Conservation (phyloP, 2,888 invertebrate species). For the Erebia epiphron region DNA sequence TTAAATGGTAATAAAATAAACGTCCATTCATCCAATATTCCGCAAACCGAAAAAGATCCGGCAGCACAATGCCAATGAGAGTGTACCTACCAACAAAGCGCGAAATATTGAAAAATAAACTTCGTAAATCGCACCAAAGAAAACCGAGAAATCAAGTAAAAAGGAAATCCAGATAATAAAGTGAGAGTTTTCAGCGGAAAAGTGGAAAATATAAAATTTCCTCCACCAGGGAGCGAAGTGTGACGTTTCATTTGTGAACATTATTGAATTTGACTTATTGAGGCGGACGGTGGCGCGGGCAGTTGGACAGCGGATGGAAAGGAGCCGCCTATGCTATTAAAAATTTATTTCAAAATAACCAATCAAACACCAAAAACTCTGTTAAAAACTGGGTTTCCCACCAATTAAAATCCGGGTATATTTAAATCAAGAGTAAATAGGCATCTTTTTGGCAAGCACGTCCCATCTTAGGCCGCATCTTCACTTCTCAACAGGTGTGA, state of each 20-base stretch:
- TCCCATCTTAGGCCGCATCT: too few species aligned
- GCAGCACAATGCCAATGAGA: constrained; percentile 1
- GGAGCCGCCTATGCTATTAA: constrained; percentile 36
- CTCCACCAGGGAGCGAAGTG: constrained; percentile 43
- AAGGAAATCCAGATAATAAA: constrained; percentile 25
- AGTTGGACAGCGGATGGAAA: constrained; percentile 32
- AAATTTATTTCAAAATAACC: not conserved
- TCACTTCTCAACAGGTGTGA: too few species aligned
- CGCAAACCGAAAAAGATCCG: not conserved
- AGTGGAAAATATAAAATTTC: constrained; percentile 59
- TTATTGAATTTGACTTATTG: constrained; percentile 80
- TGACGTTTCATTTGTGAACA: constrained; percentile 71
- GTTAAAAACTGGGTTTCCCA: not conserved
- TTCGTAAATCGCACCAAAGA: constrained; percentile 6
- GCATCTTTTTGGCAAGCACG: too few species aligned
- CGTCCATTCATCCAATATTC: not conserved
- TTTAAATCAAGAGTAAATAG: too few species aligned
- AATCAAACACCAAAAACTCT: not conserved
- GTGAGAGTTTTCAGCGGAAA: constrained; percentile 44
- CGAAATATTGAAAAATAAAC: constrained; percentile 18
- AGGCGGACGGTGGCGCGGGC: constrained; percentile 46
- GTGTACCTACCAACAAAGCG: not conserved
- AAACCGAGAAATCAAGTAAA: constrained; percentile 21
- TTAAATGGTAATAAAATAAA: not conserved
- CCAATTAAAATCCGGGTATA: too few species aligned